These are phyloP conservation scores for Desmodus rotundus DNA, from an alignment of 2,113 vertebrate species.

Conservation along the genomic window DNA sequence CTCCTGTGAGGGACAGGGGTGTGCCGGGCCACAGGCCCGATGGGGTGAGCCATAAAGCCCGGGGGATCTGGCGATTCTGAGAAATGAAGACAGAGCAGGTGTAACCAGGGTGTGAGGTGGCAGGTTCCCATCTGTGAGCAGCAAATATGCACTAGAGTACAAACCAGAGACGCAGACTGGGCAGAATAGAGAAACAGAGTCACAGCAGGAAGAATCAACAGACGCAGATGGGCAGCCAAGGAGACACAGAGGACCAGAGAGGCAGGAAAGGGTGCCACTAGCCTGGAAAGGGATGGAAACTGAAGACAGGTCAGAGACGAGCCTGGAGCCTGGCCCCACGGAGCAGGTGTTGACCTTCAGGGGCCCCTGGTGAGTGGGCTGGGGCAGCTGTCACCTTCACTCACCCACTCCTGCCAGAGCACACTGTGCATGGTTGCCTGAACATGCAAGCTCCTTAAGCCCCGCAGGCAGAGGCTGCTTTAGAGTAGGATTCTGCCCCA, in stretches of 20 bases:
- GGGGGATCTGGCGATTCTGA: not conserved
- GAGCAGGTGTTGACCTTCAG: not conserved
- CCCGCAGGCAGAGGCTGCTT: too few species aligned
- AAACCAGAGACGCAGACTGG: not conserved
- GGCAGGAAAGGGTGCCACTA: too few species aligned
- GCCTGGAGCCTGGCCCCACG: not conserved
- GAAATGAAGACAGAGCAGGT: not conserved
- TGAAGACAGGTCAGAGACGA: too few species aligned
- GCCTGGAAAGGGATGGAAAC: too few species aligned
- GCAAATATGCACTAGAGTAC: not conserved
- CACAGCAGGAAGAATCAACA: not conserved
- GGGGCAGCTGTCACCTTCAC: not conserved
- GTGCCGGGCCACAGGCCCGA: not conserved
- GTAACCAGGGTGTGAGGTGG: not conserved
- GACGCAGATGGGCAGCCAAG: too few species aligned
- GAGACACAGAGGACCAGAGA: too few species aligned
- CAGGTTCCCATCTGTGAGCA: not conserved
- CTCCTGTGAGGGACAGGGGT: not conserved
- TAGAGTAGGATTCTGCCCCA: too few species aligned
- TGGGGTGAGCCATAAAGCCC: not conserved
- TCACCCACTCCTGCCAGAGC: not conserved
- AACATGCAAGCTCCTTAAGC: too few species aligned
- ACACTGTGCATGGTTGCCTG: too few species aligned
- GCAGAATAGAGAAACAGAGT: not conserved
- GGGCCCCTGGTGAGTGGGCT: accelerated